Base-by-base conservation (phyloP, 2,797 vertebrate species). In the Fistularia commersonii region DNA sequence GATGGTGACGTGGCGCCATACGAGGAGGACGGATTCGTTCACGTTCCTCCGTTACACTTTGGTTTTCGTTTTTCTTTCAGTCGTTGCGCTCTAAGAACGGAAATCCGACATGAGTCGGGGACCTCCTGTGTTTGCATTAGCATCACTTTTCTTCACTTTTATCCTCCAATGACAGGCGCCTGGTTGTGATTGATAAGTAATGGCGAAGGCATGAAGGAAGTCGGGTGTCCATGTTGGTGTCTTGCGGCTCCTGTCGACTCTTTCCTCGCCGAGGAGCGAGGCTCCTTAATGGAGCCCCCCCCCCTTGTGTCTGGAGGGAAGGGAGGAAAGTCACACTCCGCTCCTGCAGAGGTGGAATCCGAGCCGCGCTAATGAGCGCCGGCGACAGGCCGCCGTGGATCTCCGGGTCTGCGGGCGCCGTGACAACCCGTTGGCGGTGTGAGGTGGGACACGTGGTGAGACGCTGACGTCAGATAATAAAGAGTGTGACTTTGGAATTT, bases 151-250 rank as follows among this genome's bases (percentile, higher is more conserved):
- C 54, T 32, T 48, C 3, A 3, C 32, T 38, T 15, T 8, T 55
- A 76, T 69, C 38, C 48, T 32, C 7, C 38, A 59, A 35, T 57
- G 51, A 73, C 8, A 37, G 45, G 51, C 41, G 63, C 70, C 58
- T 54, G 72, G 72, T 60, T 48, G 44, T 65, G 67, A 66, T 39
- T 8, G 54, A 84, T 76, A 77, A 72, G 8, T 65, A 77, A 80
- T 52, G 56, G 62, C 57, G 48, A 37, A 32, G 61, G 68, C 64
- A 65, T 54, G 54, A 68, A 12, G 49, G 39, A 49, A 41, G 48
- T 51, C 53, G 61, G 40, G 35, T 32, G 12, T 36, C 50, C 8
- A 33, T 36, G 46, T 31, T 33, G 32, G 23, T 3, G 44, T 59
- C 51, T 58, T 37, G n/a, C 35, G 68, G 51, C 66, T 34, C 41